Base-by-base conservation (phyloP, 1,140 invertebrate genomes). In the Drosophila kepulauana region DNA sequence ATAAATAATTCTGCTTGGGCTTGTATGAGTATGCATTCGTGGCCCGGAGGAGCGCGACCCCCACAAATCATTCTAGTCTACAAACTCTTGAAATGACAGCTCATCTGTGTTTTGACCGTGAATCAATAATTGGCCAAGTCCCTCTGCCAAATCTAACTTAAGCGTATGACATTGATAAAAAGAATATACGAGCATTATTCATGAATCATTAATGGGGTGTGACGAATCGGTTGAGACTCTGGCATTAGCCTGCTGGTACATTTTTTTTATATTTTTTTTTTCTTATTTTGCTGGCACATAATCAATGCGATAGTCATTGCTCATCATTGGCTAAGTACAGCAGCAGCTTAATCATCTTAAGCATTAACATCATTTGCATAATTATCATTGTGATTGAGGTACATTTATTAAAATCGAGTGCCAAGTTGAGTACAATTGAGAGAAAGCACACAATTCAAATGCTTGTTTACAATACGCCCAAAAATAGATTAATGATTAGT, bases 401-500 rank as follows among this genome's bases (percentile, higher is more conserved):
- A 51, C 51, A 45, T 48, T 15, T n/a, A 59, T 46, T 41, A 45
- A 30, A 15, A 48, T 45, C 49, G 33, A 59, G 33, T 56, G 43
- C 25, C 48, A 52, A 43, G 63, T 65, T 25, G n/a, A 51, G 75
- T 73, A 77, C 82, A 87, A 88, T 82, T 79, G 72, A 79, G 74
- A 84, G 75, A 69, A 59, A 76, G 66, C 25, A 30, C 41, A 49
- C 69, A 85, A 88, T 85, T 89, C 46, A 72, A 79, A 68, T 75
- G 79, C 69, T 56, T 78, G 72, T 82, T 78, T 84, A 84, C 79
- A 87, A 79, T 86, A 69, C 56, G 76, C 45, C 78, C 78, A 49
- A 85, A 87, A 89, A 89, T 89, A 89, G 85, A 81, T 74, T 78
- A 62, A 75, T 89, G 85, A 89, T 89, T 89, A 90, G 81, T 85